Evolutionary conservation across 2,113 vertebrate genomes (phyloP).

Genomic region (Platysternon megacephalum): DNA sequence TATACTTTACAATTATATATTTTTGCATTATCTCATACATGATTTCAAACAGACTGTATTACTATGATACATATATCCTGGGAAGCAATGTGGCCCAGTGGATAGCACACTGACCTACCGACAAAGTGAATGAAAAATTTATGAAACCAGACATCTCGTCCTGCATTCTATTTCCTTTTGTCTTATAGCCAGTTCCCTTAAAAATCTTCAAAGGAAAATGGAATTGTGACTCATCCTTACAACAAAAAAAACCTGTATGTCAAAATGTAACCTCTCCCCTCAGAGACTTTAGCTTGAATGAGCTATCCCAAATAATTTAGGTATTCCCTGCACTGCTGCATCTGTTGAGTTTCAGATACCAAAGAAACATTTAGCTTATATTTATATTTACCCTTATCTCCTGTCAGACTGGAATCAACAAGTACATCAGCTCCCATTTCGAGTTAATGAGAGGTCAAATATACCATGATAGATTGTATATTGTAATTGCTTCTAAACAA

Average conservation of each 20-base stretch:
- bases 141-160: conserved; percentile 34
- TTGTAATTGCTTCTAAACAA: background rate
- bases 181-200: conserved; percentile 25
- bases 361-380: background rate
- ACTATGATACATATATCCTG: background rate
- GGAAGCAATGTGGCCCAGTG: background rate
- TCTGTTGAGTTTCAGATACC: background rate
- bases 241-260: background rate
- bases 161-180: conserved; percentile 33
- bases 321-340: background rate
- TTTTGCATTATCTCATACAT: background rate
- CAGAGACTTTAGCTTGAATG: background rate
- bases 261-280: background rate
- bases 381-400: background rate
- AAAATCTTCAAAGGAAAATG: conserved; percentile 44
- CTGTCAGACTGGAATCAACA: background rate
- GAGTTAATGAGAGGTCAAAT: conserved; percentile 37
- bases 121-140: conserved; percentile 39
- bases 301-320: background rate
- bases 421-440: background rate
- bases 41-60: background rate
- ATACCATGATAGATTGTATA: background rate
- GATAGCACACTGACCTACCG: background rate
- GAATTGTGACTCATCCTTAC: conserved; percentile 31
- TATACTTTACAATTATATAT: background rate